Evolutionary conservation across 2,113 vertebrate genomes (phyloP).

Genomic region (Cyphomyrus plagiostoma): DNA sequence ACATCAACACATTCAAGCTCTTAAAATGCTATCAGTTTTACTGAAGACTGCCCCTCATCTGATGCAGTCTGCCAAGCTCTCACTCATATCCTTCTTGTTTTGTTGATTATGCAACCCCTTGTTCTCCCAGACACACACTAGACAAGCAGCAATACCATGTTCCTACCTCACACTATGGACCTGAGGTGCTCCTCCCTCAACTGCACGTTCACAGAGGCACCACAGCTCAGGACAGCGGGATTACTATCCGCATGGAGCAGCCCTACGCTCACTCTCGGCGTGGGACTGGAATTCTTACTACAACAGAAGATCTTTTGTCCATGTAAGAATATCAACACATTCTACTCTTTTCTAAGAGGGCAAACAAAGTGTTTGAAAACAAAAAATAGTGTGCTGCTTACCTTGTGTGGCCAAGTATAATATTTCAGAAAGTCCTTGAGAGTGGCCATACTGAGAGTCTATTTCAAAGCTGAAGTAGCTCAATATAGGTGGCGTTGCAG

Average conservation of each 20-base stretch:
- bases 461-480: constrained; percentile 61
- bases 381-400: constrained; percentile 57
- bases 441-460: constrained; percentile 87
- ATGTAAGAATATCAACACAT: constrained; percentile 40
- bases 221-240: background rate
- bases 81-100: constrained; percentile 34
- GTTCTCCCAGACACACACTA: background rate
- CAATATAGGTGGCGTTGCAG: constrained; percentile 31
- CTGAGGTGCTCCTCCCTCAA: background rate
- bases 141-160: background rate
- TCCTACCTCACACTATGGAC: background rate
- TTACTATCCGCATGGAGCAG: background rate
- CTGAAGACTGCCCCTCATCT: background rate
- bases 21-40: background rate
- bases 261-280: background rate
- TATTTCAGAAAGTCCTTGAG: constrained; percentile 94
- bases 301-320: constrained; percentile 43
- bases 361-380: background rate
- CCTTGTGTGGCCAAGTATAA: constrained; percentile 91
- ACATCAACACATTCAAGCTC: background rate
- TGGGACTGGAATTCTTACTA: constrained; percentile 4
- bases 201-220: constrained; percentile 10
- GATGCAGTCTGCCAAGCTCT: background rate
- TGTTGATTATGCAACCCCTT: background rate
- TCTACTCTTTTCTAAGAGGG: constrained; percentile 36